A percentile compares a stretch with the other conserved stretches of the same genome.
These are phyloP conservation scores for Aphis gossypii DNA, from an alignment of 1,140 invertebrate species.

Conservation along the genomic window DNA sequence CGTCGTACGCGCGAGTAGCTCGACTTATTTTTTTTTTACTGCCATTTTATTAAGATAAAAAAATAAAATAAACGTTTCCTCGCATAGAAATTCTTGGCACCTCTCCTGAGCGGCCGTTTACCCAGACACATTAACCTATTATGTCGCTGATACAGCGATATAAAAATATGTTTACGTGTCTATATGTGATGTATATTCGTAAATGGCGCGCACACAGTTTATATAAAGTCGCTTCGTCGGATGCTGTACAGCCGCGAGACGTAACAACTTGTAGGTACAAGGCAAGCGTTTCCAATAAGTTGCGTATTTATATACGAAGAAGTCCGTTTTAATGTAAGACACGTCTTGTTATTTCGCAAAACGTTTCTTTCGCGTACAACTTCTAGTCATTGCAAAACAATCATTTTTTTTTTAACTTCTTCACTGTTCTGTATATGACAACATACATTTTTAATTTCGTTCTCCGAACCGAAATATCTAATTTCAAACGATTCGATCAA, in stretches of 20 bases:
- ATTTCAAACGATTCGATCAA: neutral
- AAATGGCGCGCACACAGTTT: neutral
- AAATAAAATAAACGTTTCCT: neutral
- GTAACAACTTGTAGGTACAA: neutral
- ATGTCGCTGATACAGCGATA: neutral
- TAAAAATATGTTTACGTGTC: neutral
- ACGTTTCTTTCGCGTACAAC: neutral
- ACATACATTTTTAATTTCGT: neutral
- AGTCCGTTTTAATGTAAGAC: neutral
- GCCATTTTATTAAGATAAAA: neutral
- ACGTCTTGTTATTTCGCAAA: neutral
- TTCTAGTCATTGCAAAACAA: neutral
- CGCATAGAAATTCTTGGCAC: neutral
- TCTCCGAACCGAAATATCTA: neutral
- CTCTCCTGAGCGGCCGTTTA: neutral
- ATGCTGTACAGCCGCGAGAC: neutral
- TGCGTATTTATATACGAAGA: neutral
- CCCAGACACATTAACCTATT: neutral
- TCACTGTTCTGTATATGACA: neutral
- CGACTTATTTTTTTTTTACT: neutral
- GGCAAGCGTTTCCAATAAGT: neutral
- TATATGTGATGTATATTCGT: neutral
- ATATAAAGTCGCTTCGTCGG: neutral
- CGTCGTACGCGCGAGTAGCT: neutral
- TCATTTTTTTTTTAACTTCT: neutral